These are phyloP conservation scores for Caenorhabditis japonica DNA, from an alignment of 2,888 invertebrate genomes.

Conservation along the genomic window DNA sequence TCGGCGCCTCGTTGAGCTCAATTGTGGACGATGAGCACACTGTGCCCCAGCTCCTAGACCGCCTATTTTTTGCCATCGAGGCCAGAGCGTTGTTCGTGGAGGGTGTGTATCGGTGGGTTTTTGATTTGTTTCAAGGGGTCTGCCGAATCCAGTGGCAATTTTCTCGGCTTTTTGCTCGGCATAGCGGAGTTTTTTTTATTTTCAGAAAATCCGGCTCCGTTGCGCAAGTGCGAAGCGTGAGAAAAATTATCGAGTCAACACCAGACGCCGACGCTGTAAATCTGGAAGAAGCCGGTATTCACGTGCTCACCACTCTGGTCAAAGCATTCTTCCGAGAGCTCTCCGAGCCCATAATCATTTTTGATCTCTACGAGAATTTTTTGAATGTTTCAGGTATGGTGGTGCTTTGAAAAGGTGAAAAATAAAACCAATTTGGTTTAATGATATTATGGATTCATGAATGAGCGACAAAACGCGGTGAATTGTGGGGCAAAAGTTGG, in stretches of 20 bases:
- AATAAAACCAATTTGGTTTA: too few species aligned
- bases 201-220: conserved; percentile 83
- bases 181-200: conserved; percentile 1
- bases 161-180: background rate
- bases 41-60: conserved; percentile 87
- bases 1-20: conserved; percentile 86
- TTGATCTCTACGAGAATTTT: conserved; percentile 94
- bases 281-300: conserved; percentile 86
- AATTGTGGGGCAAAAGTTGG: too few species aligned
- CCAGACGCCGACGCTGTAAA: conserved; percentile 83
- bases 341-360: conserved; percentile 92
- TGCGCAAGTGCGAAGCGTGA: conserved; percentile 78
- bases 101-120: conserved; percentile 87
- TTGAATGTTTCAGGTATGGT: conserved; percentile 87
- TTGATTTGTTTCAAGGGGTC: too few species aligned
- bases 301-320: conserved; percentile 89
- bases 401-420: too few species aligned
- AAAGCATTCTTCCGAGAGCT: conserved; percentile 91
- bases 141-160: too few species aligned
- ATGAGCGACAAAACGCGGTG: too few species aligned
- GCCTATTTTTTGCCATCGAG: conserved; percentile 90
- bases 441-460: too few species aligned
- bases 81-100: conserved; percentile 91
- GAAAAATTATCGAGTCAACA: conserved; percentile 77
- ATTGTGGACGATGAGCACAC: conserved; percentile 79